Conservation (phyloP, 2,888 invertebrate genomes). For the Drosophila putrida region DNA sequence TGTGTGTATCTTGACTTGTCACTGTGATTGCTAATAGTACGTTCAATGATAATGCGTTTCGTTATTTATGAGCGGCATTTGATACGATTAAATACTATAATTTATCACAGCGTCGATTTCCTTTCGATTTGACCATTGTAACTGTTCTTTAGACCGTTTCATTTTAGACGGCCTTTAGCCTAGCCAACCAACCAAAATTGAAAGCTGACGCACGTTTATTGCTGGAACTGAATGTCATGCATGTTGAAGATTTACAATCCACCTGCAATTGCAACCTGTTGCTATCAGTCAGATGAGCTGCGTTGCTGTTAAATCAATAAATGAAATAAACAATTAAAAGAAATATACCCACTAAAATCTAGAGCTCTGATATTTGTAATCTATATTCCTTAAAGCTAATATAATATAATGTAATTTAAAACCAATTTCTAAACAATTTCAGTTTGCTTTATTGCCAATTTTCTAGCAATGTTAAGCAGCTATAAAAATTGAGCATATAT, state of each 20-base stretch:
- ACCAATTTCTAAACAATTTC: no score
- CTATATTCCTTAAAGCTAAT: no score
- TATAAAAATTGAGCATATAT: no score
- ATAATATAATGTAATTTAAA: no score
- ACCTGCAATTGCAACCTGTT: slow-evolving; percentile 16
- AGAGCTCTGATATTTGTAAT: no score
- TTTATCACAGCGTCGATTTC: slow-evolving; percentile 55
- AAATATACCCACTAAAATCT: no score
- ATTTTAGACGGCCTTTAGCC: slow-evolving; percentile 5
- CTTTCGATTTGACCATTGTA: slow-evolving; percentile 27
- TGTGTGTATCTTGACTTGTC: slow-evolving; percentile 45
- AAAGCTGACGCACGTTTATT: slow-evolving; percentile 27
- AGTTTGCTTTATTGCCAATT: no score
- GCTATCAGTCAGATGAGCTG: slow-evolving; percentile 25
- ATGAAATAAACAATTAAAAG: no score
- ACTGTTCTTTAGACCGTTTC: slow-evolving; percentile 12
- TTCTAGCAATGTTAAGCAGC: no score
- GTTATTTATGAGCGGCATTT: slow-evolving; percentile 72
- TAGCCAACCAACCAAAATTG: not conserved
- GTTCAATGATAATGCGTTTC: slow-evolving; percentile 75
- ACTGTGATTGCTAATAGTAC: slow-evolving; percentile 74
- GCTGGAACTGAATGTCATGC: slow-evolving; percentile 3
- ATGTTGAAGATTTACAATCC: slow-evolving; percentile 1
- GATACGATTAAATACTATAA: slow-evolving; percentile 64
- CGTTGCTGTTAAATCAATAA: no score